Percentiles rank a stretch among this genome's conserved stretches.
These are phyloP conservation scores for Macheiramphus alcinus DNA, from an alignment of 2,113 vertebrate genomes.

Conservation along the genomic window DNA sequence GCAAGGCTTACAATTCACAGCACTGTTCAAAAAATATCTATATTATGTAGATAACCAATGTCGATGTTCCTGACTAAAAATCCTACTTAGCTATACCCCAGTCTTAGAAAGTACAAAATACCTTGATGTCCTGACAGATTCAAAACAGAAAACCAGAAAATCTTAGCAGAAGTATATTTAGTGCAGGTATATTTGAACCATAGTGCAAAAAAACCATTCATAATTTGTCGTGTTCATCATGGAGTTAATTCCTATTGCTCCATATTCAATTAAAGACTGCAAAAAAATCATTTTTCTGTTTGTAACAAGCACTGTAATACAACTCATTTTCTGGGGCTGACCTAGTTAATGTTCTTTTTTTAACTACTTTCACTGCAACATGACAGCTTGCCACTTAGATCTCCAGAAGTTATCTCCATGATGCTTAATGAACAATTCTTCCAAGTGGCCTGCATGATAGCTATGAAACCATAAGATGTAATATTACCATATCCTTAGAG, in stretches of 20 bases:
- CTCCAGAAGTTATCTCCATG: constrained; percentile 34
- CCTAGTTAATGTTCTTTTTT: constrained; percentile 51
- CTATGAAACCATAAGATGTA: not conserved
- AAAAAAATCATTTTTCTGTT: not conserved
- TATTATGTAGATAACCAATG: not conserved
- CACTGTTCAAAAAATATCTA: not conserved
- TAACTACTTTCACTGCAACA: not conserved
- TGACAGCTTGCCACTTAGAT: constrained; percentile 44
- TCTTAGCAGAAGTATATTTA: not conserved
- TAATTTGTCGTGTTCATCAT: not conserved
- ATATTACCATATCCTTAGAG: constrained; percentile 23
- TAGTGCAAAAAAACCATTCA: not conserved
- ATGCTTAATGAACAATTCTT: constrained; percentile 48
- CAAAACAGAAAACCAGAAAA: not conserved
- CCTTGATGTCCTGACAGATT: not conserved
- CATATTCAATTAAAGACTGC: not conserved
- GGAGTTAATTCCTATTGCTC: not conserved
- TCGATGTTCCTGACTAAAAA: not conserved
- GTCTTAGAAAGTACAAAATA: not conserved
- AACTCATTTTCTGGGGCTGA: constrained; percentile 13
- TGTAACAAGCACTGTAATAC: not conserved
- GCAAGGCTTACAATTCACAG: not conserved
- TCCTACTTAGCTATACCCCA: not conserved
- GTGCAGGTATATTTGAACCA: not conserved
- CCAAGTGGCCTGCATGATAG: constrained; percentile 22